Evolutionary conservation across 2,888 invertebrate species (phyloP).

Genomic region (Drosophila anomalipes): DNA sequence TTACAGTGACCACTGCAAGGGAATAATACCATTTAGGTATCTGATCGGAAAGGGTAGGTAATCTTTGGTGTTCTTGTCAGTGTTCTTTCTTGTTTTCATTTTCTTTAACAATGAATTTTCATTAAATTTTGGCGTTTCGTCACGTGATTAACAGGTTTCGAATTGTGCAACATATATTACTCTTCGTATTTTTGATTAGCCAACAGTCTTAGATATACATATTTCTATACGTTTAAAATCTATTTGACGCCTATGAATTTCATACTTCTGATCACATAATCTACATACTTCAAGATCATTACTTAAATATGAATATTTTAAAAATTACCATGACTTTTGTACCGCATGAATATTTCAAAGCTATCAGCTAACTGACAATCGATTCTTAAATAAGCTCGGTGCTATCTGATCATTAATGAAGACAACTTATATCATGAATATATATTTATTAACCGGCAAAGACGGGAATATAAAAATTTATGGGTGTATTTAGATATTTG

Average conservation of each 20-base stretch:
- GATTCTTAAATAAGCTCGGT: conserved; percentile 3
- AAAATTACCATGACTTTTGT: conserved; percentile 6
- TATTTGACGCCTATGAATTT: background rate
- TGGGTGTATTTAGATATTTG: background rate
- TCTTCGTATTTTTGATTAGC: background rate
- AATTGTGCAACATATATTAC: conserved; percentile 1
- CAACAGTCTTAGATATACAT: background rate
- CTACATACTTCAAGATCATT: background rate
- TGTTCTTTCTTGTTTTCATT: background rate
- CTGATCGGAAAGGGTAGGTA: background rate
- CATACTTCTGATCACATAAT: background rate
- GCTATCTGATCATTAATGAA: background rate
- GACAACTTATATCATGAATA: background rate
- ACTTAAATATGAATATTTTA: background rate
- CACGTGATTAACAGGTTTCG: conserved; percentile 31
- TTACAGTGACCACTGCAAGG: background rate
- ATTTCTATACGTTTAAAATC: background rate
- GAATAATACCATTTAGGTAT: background rate
- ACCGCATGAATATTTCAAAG: background rate
- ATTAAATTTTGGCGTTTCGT: conserved; percentile 9
- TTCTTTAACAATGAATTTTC: conserved; percentile 2
- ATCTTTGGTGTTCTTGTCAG: background rate
- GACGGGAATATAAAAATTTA: background rate
- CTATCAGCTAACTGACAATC: background rate
- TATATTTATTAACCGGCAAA: background rate